Base-by-base conservation (phyloP, 2,113 vertebrate species). In the Tupaia tana region DNA sequence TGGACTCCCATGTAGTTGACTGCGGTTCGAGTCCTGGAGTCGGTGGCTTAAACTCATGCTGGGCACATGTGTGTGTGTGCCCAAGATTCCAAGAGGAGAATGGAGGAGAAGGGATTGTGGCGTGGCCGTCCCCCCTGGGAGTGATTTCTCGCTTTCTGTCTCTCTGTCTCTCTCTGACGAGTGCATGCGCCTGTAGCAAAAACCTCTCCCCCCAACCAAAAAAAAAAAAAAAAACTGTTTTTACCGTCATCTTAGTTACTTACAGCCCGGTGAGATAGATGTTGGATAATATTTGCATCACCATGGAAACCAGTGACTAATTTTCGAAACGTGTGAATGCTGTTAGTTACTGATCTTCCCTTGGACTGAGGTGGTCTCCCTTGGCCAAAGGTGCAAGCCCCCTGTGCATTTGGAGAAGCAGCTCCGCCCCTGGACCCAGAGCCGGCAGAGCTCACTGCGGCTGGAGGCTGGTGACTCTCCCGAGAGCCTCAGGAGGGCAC, bases 291-390 rank as follows among this genome's bases (percentile, higher is more conserved):
- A 83, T 96, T 97, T 96, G 79, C 15, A 19, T 97, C 79, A 59
- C 97, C 91, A 86, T 97, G 93, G 97, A 86, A 94, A 97, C 97
- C 10, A 24, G 83, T 94, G 97, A 96, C 93, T 97, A 78, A 93
- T 93, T 90, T 95, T 92, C 92, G 71, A 95, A 97, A 79, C 70
- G 83, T 92, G 78, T 91, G 64, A 31, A 43, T 91, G 79, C 82
- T 73, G 63, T 95, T 71, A 85, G 92, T 90, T 81, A 54, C 90
- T 90, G 88, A 67, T 77, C 89, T 93, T 67, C 29, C 20, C 73
- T 93, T 67, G 34, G 34, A 56, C 79, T 22, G 74, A 90, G 67
- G 77, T 86, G 25, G 82, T 73, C 75, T 70, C 61, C 74, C 16
- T 88, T 56, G 9, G 69, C 54, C 16, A 79, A 56, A 88, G 77